These are phyloP conservation scores for Digitonthophagus gazella DNA, from an alignment of 2,888 invertebrate species.

Conservation along the genomic window DNA sequence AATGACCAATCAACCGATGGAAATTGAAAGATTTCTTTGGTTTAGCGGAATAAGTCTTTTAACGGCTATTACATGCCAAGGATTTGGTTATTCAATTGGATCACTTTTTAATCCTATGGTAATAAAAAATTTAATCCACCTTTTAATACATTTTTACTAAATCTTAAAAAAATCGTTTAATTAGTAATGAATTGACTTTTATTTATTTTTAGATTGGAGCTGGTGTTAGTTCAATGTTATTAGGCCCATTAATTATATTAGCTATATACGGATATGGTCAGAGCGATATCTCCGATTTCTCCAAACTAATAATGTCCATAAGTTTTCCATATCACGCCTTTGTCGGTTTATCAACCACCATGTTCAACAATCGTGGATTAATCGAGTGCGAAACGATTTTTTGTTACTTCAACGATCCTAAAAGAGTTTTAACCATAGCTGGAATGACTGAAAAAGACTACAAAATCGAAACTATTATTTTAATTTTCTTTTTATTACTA, in stretches of 20 bases:
- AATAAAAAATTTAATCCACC: slow-evolving; percentile 14
- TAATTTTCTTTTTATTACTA: too few species aligned
- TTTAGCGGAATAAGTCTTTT: slow-evolving; percentile 57
- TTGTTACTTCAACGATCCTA: slow-evolving; percentile 20
- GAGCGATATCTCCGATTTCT: too few species aligned
- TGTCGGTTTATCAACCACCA: slow-evolving; percentile 6
- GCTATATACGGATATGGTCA: slow-evolving; percentile 20
- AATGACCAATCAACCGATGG: slow-evolving; percentile 83
- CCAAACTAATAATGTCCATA: slow-evolving; percentile 9
- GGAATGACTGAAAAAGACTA: slow-evolving; percentile 19
- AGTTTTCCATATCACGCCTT: slow-evolving; percentile 21
- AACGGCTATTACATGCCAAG: slow-evolving; percentile 68
- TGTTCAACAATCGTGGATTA: slow-evolving; percentile 8
- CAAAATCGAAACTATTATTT: neutral
- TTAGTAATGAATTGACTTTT: too few species aligned
- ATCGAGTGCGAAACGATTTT: slow-evolving; percentile 23
- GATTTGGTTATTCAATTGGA: too few species aligned
- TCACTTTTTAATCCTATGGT: too few species aligned
- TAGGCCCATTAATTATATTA: slow-evolving; percentile 17
- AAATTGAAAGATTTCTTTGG: slow-evolving; percentile 63
- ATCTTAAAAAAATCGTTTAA: too few species aligned
- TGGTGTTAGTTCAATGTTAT: slow-evolving; percentile 17
- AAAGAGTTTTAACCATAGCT: neutral
- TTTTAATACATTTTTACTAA: too few species aligned
- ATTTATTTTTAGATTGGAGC: slow-evolving; percentile 24